phyloP scores from a whole-genome alignment of 2,113 vertebrate genomes.

The Sylvietta virens region DNA sequence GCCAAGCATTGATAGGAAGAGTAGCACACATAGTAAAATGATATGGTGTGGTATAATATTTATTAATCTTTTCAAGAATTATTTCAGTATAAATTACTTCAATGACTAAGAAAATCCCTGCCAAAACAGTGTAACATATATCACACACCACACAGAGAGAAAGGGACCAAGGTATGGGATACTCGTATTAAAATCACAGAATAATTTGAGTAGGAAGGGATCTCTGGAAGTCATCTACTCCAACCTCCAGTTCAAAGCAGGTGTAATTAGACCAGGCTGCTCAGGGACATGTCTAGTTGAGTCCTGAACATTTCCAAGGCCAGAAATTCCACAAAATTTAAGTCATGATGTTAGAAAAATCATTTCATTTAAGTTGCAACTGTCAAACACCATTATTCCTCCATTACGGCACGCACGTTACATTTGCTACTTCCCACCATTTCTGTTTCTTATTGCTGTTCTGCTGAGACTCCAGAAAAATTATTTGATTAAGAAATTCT shows the following conservation, averaged over 20 bases:
- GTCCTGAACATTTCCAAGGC: neutral
- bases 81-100: neutral
- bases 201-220: neutral
- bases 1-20: neutral
- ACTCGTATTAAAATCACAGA: neutral
- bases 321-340: neutral
- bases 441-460: neutral
- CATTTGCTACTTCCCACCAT: neutral
- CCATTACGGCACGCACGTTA: rapidly evolving
- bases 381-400: neutral
- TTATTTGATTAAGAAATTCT: neutral
- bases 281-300: neutral
- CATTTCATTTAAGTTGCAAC: neutral
- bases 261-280: neutral
- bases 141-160: neutral
- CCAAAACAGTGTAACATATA: neutral
- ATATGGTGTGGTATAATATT: neutral
- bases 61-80: neutral
- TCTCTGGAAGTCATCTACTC: neutral
- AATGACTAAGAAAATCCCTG: neutral
- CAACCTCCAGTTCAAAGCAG: neutral
- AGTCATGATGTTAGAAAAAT: neutral
- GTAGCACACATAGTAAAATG: neutral
- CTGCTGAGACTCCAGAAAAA: neutral
- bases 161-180: neutral